phyloP scores from a whole-genome alignment of 2,113 vertebrate species.

The Callospermophilus lateralis region DNA sequence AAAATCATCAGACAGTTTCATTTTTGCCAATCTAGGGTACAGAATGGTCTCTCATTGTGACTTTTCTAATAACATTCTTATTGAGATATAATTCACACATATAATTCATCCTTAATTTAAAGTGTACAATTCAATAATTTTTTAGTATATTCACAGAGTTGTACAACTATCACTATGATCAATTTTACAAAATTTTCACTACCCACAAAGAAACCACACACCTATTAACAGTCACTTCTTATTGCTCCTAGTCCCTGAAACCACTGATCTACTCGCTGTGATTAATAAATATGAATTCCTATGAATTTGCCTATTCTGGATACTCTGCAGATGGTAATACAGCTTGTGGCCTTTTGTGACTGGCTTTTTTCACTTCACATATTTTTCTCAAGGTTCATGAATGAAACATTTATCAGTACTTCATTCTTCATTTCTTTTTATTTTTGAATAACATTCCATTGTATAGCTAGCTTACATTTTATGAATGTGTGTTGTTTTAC shows the following conservation, averaged over 20 bases:
- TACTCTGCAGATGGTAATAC: not conserved
- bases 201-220: not conserved
- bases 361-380: not conserved
- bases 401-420: not conserved
- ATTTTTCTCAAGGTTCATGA: not conserved
- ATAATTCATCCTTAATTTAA: not conserved
- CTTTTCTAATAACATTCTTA: not conserved
- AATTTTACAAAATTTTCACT: not conserved
- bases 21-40: not conserved
- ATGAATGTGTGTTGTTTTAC: not conserved
- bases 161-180: not conserved
- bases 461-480: not conserved
- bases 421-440: slow-evolving; percentile 51
- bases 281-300: not conserved
- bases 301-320: not conserved
- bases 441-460: not conserved
- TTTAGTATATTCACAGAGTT: not conserved
- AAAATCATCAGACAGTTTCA: slow-evolving; percentile 18
- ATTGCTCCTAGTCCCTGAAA: not conserved
- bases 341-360: not conserved
- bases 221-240: not conserved
- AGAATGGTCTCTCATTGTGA: not conserved
- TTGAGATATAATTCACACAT: slow-evolving; percentile 5
- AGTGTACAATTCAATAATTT: not conserved
- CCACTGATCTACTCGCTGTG: not conserved